Evolutionary conservation across 2,888 invertebrate species (phyloP).

Genomic region (Nomada fabriciana): DNA sequence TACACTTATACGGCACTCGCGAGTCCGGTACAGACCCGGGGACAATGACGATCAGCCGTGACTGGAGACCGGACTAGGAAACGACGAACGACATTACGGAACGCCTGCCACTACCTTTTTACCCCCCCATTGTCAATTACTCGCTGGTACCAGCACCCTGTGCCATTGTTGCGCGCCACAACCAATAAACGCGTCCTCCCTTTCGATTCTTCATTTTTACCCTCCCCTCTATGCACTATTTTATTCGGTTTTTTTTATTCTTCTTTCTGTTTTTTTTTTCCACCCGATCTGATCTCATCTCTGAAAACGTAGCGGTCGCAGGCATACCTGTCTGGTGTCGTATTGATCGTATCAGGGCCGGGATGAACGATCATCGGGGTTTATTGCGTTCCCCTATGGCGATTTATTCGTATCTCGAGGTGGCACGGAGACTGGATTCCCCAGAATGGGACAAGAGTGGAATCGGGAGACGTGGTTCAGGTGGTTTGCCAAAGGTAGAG

Average conservation of each 20-base stretch:
- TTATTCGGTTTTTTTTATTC: background rate
- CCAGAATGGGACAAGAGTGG: background rate
- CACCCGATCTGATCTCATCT: background rate
- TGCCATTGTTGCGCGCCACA: constrained; percentile 43
- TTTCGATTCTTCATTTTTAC: background rate
- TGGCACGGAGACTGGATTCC: constrained; percentile 1
- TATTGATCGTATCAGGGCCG: constrained; percentile 16
- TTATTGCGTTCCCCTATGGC: constrained; percentile 37
- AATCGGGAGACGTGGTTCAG: background rate
- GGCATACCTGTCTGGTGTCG: constrained; percentile 18
- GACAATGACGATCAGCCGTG: constrained; percentile 64
- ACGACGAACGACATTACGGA: constrained; percentile 19
- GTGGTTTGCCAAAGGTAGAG: background rate
- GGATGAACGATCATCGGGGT: constrained; percentile 45
- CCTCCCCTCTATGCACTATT: background rate
- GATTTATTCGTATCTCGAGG: constrained; percentile 34
- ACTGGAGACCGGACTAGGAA: constrained; percentile 32
- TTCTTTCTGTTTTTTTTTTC: background rate
- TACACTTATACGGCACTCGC: constrained; percentile 38
- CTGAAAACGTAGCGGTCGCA: background rate
- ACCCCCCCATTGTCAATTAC: constrained; percentile 44
- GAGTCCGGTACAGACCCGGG: constrained; percentile 52
- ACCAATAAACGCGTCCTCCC: constrained; percentile 32
- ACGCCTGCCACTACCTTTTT: constrained; percentile 39
- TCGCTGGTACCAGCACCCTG: constrained; percentile 3